These are phyloP conservation scores for Bufo bufo DNA, from an alignment of 2,113 vertebrate genomes.

Conservation along the genomic window DNA sequence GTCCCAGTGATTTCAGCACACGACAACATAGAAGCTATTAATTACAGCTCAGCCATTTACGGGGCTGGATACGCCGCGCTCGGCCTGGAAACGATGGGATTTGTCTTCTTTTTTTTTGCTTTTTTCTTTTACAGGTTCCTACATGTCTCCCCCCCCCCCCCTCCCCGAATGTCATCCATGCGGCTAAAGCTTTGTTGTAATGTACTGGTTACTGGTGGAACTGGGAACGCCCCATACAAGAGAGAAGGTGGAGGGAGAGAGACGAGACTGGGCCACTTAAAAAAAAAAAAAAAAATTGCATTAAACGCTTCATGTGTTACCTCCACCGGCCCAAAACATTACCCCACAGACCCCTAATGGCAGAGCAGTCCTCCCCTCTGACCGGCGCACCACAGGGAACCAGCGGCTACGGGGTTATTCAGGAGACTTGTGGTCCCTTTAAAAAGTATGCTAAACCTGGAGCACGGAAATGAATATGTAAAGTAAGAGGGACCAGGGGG, in stretches of 20 bases:
- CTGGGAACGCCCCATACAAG: constrained; percentile 46
- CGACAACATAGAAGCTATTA: neutral
- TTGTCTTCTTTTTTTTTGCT: constrained; percentile 8
- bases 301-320: neutral
- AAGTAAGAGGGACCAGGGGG: constrained; percentile 36
- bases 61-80: neutral
- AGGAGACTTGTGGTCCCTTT: constrained; percentile 37
- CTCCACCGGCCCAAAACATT: neutral
- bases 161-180: constrained; percentile 43
- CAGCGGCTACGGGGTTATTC: constrained; percentile 7
- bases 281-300: neutral
- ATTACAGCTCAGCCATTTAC: neutral
- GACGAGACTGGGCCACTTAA: neutral
- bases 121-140: constrained; percentile 42
- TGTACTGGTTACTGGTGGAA: constrained; percentile 32
- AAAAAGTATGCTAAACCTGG: constrained; percentile 56
- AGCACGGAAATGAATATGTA: constrained; percentile 55
- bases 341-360: neutral
- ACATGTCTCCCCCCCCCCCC: constrained; percentile 22
- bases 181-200: constrained; percentile 54
- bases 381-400: neutral
- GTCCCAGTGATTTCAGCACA: constrained; percentile 16
- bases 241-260: constrained; percentile 1
- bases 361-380: neutral
- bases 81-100: constrained; percentile 17